A percentile compares a stretch with the other conserved stretches of the same genome.
These are phyloP conservation scores for Thunnus albacares DNA, from an alignment of 2,797 vertebrate genomes.

Conservation along the genomic window DNA sequence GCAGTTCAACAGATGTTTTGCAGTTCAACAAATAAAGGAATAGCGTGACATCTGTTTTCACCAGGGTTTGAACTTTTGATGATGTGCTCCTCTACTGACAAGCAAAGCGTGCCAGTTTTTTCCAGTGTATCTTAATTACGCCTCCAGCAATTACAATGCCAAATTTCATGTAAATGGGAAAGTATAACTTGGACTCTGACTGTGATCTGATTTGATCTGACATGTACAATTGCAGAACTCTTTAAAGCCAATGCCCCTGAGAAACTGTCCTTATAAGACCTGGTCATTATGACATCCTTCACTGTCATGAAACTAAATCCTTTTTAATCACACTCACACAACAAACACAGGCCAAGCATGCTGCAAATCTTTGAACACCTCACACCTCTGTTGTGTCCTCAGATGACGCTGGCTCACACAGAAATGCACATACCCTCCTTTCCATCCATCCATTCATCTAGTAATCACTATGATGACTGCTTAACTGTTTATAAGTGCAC, in stretches of 20 bases:
- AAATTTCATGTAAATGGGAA: slow-evolving; percentile 42
- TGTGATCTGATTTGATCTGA: slow-evolving; percentile 50
- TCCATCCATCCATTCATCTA: not conserved
- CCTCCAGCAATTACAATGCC: slow-evolving; percentile 26
- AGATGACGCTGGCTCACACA: slow-evolving; percentile 16
- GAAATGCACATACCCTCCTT: not conserved
- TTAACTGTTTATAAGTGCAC: not conserved
- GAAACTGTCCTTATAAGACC: slow-evolving; percentile 45
- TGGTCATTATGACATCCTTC: slow-evolving; percentile 47
- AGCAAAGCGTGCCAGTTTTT: slow-evolving; percentile 19
- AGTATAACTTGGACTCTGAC: slow-evolving; percentile 30
- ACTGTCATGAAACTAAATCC: slow-evolving; percentile 55
- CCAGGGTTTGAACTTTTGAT: slow-evolving; percentile 25
- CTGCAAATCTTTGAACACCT: slow-evolving; percentile 32
- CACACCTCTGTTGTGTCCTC: slow-evolving; percentile 22
- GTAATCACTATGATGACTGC: not conserved
- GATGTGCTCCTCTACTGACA: slow-evolving; percentile 12
- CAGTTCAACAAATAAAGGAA: not conserved
- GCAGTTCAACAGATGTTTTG: not conserved
- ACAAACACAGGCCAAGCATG: slow-evolving; percentile 26
- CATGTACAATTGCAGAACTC: slow-evolving; percentile 40
- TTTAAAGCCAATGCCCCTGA: slow-evolving; percentile 46
- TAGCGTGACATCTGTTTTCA: slow-evolving; percentile 47
- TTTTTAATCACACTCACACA: slow-evolving; percentile 48
- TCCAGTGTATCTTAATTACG: not conserved